Evolutionary conservation across 2,888 invertebrate genomes (phyloP).

Genomic region (Notodonta dromedarius): DNA sequence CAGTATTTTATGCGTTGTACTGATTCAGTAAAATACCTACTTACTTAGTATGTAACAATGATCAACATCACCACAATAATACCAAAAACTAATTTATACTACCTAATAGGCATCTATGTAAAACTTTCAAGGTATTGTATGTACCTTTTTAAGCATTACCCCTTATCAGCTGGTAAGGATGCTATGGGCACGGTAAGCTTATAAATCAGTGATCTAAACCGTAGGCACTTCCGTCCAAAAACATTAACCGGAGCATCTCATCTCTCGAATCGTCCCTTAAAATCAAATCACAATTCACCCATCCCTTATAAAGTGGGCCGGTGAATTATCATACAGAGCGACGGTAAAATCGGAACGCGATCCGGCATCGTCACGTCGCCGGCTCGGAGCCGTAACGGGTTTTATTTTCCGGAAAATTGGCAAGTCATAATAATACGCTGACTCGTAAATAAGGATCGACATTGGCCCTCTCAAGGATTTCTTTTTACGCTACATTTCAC

Average conservation of each 20-base stretch:
- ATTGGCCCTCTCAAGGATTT: constrained; percentile 76
- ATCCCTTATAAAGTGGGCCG: constrained; percentile 29
- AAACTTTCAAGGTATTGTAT: too few species aligned
- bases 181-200: too few species aligned
- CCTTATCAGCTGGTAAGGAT: too few species aligned
- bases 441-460: constrained; percentile 82
- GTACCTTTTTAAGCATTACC: too few species aligned
- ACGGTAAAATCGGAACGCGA: constrained; percentile 65
- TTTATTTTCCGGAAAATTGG: constrained; percentile 82
- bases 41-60: too few species aligned
- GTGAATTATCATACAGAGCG: constrained; percentile 68
- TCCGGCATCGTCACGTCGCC: constrained; percentile 61
- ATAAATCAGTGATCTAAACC: too few species aligned
- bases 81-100: too few species aligned
- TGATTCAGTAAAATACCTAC: too few species aligned
- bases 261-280: constrained; percentile 27
- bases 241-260: background rate
- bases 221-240: background rate
- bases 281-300: constrained; percentile 42
- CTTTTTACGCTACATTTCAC: constrained; percentile 80
- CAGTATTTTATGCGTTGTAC: too few species aligned
- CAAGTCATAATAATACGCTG: constrained; percentile 82
- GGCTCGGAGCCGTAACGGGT: constrained; percentile 61
- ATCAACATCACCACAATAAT: too few species aligned
- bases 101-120: too few species aligned